Conservation (phyloP, 2,797 vertebrate genomes). For the Silurus lanzhouensis region DNA sequence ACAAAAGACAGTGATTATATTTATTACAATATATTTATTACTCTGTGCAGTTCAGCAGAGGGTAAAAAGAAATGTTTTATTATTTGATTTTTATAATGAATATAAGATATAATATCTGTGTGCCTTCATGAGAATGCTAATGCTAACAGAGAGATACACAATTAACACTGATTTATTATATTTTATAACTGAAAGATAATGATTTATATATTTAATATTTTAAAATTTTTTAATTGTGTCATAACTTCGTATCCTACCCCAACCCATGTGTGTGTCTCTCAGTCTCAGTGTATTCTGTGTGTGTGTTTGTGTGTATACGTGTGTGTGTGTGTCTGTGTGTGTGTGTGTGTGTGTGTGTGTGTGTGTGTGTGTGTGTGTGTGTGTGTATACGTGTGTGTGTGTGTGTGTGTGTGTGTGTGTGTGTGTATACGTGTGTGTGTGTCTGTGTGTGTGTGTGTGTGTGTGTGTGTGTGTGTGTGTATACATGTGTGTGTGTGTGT, state of each 20-base stretch:
- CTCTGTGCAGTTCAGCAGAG: background rate
- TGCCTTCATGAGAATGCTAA: background rate
- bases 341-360: no score
- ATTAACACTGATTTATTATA: background rate
- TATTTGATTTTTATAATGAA: background rate
- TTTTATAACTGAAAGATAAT: background rate
- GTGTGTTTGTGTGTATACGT: no score
- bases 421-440: no score
- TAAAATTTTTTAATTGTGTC: background rate
- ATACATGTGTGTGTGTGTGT: no score
- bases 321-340: no score
- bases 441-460: background rate
- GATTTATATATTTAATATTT: background rate
- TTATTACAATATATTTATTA: background rate
- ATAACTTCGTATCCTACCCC: background rate
- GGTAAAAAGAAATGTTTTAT: background rate
- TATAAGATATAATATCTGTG: background rate
- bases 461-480: background rate
- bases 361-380: no score
- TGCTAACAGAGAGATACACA: background rate
- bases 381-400: no score
- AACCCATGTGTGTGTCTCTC: background rate
- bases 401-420: no score
- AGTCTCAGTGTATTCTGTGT: background rate
- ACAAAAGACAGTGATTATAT: background rate